Percentiles rank a stretch among this genome's conserved stretches.
Conservation (phyloP, 2,888 invertebrate genomes). For the Lochmaea crataegi region DNA sequence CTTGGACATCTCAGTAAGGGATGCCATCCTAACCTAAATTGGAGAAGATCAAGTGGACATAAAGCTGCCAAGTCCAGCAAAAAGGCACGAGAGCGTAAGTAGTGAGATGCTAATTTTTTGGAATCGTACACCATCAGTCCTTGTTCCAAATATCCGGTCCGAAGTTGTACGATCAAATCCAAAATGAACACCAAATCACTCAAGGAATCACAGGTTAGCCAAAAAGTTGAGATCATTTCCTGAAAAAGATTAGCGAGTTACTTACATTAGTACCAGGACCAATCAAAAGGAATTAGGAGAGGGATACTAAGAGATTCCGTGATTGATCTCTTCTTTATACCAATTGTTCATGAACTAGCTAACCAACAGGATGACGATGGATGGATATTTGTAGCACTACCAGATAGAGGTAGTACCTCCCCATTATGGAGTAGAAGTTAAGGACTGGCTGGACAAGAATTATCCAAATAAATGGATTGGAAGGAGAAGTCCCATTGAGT, state of each 20-base stretch:
- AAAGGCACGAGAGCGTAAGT: slow-evolving; percentile 86
- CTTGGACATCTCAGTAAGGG: slow-evolving; percentile 90
- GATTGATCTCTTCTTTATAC: too few species aligned
- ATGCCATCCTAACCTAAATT: slow-evolving; percentile 81
- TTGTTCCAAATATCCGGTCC: slow-evolving; percentile 95
- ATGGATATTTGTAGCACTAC: background rate
- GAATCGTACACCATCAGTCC: slow-evolving; percentile 93
- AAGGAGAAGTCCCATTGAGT: too few species aligned
- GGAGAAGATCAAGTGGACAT: slow-evolving; percentile 87
- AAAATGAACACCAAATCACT: slow-evolving; percentile 89
- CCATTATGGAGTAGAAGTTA: background rate
- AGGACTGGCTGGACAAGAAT: background rate
- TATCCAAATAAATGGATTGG: background rate
- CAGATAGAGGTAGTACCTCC: background rate
- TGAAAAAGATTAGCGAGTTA: slow-evolving; percentile 46
- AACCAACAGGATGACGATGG: too few species aligned
- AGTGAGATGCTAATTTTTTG: slow-evolving; percentile 89
- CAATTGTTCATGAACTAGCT: too few species aligned
- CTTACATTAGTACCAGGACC: too few species aligned
- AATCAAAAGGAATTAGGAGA: too few species aligned
- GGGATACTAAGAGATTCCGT: too few species aligned
- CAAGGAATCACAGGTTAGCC: slow-evolving; percentile 85
- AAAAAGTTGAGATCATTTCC: slow-evolving; percentile 76
- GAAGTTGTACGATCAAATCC: slow-evolving; percentile 90
- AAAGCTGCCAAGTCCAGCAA: slow-evolving; percentile 85